Base-by-base conservation (phyloP, 2,113 vertebrate genomes). In the Daphoenositta chrysoptera region DNA sequence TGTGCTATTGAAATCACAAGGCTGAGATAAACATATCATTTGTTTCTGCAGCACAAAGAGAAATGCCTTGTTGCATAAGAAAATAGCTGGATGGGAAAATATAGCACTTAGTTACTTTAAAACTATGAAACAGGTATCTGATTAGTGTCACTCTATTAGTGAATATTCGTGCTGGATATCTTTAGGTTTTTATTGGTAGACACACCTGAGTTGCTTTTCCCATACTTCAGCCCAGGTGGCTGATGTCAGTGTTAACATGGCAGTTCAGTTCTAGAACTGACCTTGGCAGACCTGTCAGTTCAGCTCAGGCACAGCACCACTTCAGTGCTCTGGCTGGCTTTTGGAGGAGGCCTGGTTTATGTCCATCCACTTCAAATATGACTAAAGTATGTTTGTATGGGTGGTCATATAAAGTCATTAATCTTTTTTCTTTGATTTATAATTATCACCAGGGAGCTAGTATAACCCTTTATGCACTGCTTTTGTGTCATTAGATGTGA, bases 221-320 rank as follows among this genome's bases (percentile, higher is more conserved):
- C 30, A 8, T 56, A 7, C 61, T 44, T 85, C 48, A 60, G 75
- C 37, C 40, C 16, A 4, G 42, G 35, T n/a, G 86, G 45, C 50
- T 61, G 45, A 35, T 75, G 31, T 31, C 9, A 11, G 5, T 28
- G n/a, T 68, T 54, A 39, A 23, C 0, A 0, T n/a, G 65, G 13
- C 37, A 22, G 28, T 22, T 87, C 20, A 44, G 16, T 33, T 76
- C 57, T 47, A 35, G 83, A 72, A 11, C 24, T 76, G 66, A 68
- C 26, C 26, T 63, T 70, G 65, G n/a, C 50, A 73, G 47, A n/a
- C 16, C 24, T 66, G 61, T 64, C 53, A 44, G n/a, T 66, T 69
- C 53, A 33, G 44, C 24, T 92, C 35, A 51, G 57, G 20, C 4
- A 0, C 13, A 79, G 48, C 66, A 44, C 6, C 1, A 1, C 58